Conservation (phyloP, 1,140 invertebrate genomes). For the Lordiphosa clarofinis region DNA sequence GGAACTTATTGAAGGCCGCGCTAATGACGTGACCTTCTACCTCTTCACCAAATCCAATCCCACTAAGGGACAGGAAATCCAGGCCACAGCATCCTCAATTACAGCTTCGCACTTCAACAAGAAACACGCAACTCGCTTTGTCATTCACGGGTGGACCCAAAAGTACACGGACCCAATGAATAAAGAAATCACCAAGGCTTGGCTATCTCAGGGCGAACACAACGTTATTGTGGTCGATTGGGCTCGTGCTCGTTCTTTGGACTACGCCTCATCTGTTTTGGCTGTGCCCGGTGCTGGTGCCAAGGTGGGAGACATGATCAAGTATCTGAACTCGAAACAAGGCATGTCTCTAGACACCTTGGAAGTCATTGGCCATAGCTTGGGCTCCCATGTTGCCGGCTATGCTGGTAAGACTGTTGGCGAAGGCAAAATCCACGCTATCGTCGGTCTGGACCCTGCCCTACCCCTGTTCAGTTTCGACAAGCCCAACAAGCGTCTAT, state of each 20-base stretch:
- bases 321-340: slow-evolving; percentile 49
- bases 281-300: slow-evolving; percentile 81
- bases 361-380: slow-evolving; percentile 62
- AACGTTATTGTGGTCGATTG: slow-evolving; percentile 83
- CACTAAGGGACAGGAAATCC: slow-evolving; percentile 27
- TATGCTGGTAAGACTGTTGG: slow-evolving; percentile 80
- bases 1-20: slow-evolving; percentile 6
- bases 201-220: slow-evolving; percentile 78
- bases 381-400: slow-evolving; percentile 81
- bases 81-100: slow-evolving; percentile 17
- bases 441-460: slow-evolving; percentile 80
- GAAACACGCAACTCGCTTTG: slow-evolving; percentile 49
- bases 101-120: slow-evolving; percentile 45
- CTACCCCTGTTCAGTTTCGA: slow-evolving; percentile 68
- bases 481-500: slow-evolving; percentile 67
- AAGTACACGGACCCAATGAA: slow-evolving; percentile 33
- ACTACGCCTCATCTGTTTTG: slow-evolving; percentile 80
- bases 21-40: slow-evolving; percentile 55
- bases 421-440: slow-evolving; percentile 47
- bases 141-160: slow-evolving; percentile 65
- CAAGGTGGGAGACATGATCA: slow-evolving; percentile 60
- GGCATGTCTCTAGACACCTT: slow-evolving; percentile 57
- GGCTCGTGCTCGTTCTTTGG: slow-evolving; percentile 74
- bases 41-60: slow-evolving; percentile 53
- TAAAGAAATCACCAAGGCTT: slow-evolving; percentile 68